phyloP scores from a whole-genome alignment of 2,888 invertebrate genomes.

The Drosophila longiperda region DNA sequence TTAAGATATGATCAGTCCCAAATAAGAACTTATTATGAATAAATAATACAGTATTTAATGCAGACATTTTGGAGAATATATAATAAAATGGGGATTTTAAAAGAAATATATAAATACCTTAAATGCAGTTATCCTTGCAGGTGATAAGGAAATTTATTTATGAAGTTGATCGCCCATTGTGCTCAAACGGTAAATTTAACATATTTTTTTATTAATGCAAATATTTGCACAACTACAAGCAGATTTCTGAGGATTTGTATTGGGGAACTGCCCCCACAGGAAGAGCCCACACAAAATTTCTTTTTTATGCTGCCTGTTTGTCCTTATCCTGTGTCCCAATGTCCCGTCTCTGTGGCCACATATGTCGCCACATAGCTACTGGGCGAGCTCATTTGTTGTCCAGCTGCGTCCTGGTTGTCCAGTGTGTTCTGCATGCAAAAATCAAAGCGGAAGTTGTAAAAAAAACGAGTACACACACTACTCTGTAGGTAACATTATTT shows the following conservation, averaged over 20 bases:
- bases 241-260: neutral
- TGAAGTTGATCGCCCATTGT: neutral
- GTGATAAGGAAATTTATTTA: neutral
- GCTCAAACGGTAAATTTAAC: neutral
- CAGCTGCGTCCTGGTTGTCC: conserved; percentile 47
- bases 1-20: neutral
- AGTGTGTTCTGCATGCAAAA: conserved; percentile 51
- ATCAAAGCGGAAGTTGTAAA: conserved; percentile 67
- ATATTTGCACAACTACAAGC: neutral
- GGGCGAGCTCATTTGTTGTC: conserved; percentile 66
- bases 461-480: conserved; percentile 60
- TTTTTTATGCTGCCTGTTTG: conserved; percentile 17
- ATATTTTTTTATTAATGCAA: neutral
- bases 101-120: neutral
- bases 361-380: conserved; percentile 73
- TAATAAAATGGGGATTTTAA: neutral
- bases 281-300: neutral
- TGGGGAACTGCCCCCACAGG: conserved; percentile 13
- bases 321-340: conserved; percentile 13
- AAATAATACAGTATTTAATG: neutral
- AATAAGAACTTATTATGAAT: neutral
- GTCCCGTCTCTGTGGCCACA: conserved; percentile 72
- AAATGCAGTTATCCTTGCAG: neutral
- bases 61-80: too few species aligned
- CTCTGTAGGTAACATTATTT: conserved; percentile 37